Evolutionary conservation across 2,888 invertebrate genomes (phyloP).

Genomic region (Dione juno): DNA sequence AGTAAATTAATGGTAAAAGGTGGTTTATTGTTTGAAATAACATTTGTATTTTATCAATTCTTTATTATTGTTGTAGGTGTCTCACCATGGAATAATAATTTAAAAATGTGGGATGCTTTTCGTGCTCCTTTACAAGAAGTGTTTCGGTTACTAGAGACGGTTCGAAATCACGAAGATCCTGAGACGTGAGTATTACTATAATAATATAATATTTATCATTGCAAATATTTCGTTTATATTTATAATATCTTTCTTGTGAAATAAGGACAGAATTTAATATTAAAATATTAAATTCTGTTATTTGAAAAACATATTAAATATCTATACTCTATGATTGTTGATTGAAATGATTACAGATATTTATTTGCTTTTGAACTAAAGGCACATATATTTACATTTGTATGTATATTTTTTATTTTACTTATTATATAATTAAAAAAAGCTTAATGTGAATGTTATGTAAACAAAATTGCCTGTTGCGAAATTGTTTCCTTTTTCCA

Average conservation of each 20-base stretch:
- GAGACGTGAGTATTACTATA: slow-evolving; percentile 84
- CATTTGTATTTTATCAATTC: neutral
- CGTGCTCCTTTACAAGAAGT: slow-evolving; percentile 94
- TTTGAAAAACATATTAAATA: no score
- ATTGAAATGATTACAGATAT: neutral
- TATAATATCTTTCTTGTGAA: no score
- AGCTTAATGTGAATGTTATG: neutral
- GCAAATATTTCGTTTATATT: no score
- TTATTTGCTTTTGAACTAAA: neutral
- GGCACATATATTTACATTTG: neutral
- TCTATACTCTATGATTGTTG: neutral
- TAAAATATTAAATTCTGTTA: no score
- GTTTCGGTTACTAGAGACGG: slow-evolving; percentile 92
- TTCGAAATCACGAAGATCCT: slow-evolving; percentile 91
- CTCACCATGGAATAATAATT: slow-evolving; percentile 92
- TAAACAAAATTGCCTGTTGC: no score
- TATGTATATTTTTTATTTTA: neutral
- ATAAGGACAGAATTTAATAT: no score
- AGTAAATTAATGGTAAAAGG: neutral
- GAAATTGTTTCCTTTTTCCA: no score
- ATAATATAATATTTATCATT: neutral
- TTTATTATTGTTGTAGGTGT: slow-evolving; percentile 83
- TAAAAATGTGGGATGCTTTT: slow-evolving; percentile 95
- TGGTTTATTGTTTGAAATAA: neutral
- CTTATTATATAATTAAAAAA: neutral